Evolutionary conservation across 2,797 vertebrate species (phyloP).

Genomic region (Anniella stebbinsi): DNA sequence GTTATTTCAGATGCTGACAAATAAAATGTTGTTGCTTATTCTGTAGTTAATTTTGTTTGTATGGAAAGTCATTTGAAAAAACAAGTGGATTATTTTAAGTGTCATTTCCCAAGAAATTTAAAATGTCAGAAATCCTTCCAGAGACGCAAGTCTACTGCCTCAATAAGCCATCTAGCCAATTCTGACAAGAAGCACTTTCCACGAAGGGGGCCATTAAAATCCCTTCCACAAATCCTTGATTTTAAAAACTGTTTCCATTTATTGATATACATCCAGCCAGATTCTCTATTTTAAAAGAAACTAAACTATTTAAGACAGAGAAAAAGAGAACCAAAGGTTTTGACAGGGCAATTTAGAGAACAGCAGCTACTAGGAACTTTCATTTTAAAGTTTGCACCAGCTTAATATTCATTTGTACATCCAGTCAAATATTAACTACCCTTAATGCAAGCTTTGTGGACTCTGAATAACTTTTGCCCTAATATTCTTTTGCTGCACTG

Average conservation of each 20-base stretch:
- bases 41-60: slow-evolving; percentile 39
- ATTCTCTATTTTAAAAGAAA: neutral
- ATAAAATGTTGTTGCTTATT: slow-evolving; percentile 11
- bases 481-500: neutral
- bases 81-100: slow-evolving; percentile 9
- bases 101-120: neutral
- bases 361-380: slow-evolving; percentile 34
- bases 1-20: neutral
- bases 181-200: neutral
- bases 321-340: neutral
- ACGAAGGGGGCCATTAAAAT: neutral
- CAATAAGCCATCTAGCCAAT: neutral
- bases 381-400: slow-evolving; percentile 16
- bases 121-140: neutral
- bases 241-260: neutral
- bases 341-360: slow-evolving; percentile 1
- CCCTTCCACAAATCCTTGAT: neutral
- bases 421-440: slow-evolving; percentile 67
- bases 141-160: neutral
- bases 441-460: slow-evolving; percentile 18
- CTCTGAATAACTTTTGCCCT: neutral
- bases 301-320: neutral
- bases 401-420: slow-evolving; percentile 50
- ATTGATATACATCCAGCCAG: neutral
- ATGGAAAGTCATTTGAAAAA: slow-evolving; percentile 12